Conservation (phyloP, 2,797 vertebrate genomes). For the Benthosema pterotum region DNA sequence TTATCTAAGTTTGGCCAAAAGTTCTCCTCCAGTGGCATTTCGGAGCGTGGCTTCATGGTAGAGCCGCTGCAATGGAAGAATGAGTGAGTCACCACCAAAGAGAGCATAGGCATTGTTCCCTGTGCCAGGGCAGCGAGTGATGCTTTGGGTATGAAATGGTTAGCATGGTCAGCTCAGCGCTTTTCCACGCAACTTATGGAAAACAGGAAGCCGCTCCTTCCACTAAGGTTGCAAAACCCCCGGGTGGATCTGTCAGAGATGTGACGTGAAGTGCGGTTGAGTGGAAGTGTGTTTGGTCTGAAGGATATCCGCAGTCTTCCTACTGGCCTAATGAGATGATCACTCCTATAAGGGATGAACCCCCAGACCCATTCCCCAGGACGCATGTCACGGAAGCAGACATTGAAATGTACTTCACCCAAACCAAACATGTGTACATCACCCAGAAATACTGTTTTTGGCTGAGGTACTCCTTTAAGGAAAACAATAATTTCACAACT, state of each 20-base stretch:
- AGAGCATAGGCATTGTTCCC: constrained; percentile 53
- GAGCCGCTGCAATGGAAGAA: constrained; percentile 51
- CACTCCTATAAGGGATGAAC: constrained; percentile 19
- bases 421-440: no score
- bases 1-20: constrained; percentile 1
- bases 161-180: constrained; percentile 41
- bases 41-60: constrained; percentile 13
- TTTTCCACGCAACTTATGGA: constrained; percentile 60
- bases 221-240: constrained; percentile 29
- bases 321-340: constrained; percentile 38
- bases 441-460: no score
- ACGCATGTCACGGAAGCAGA: constrained; percentile 36
- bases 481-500: constrained; percentile 1
- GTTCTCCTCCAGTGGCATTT: constrained; percentile 57
- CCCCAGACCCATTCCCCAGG: constrained; percentile 36
- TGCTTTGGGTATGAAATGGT: constrained; percentile 32
- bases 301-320: constrained; percentile 66
- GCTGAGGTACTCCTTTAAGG: no score
- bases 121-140: constrained; percentile 38
- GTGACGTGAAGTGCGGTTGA: constrained; percentile 27
- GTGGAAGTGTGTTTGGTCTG: constrained; percentile 40
- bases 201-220: constrained; percentile 79
- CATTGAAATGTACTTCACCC: constrained; percentile 16
- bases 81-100: constrained; percentile 65
- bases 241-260: constrained; percentile 46